phyloP scores from a whole-genome alignment of 1,140 invertebrate genomes.

The Sminthurinus signatus region DNA sequence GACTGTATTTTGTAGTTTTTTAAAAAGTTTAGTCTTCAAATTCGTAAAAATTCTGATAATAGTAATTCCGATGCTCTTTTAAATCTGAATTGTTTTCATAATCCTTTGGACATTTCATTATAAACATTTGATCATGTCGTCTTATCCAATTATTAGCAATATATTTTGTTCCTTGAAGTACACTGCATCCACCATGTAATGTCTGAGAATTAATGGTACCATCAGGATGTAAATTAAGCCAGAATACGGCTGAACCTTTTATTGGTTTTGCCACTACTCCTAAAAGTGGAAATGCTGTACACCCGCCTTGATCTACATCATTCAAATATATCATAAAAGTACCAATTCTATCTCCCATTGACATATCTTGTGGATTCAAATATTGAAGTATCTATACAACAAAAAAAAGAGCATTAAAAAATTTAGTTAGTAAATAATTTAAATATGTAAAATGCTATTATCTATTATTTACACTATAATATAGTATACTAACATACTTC shows the following conservation, averaged over 20 bases:
- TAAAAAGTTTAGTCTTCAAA: not conserved
- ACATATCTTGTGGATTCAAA: constrained; percentile 13
- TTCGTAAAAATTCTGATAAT: not conserved
- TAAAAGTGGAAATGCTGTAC: constrained; percentile 23
- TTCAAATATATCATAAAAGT: no score
- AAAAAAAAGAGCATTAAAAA: not conserved
- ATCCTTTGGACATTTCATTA: constrained; percentile 17
- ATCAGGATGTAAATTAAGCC: constrained; percentile 26
- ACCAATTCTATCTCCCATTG: no score
- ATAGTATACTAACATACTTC: constrained; percentile 22
- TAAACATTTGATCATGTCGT: constrained; percentile 24
- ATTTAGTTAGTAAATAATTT: not conserved
- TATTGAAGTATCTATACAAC: not conserved
- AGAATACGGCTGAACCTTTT: constrained; percentile 23
- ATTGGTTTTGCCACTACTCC: constrained; percentile 11
- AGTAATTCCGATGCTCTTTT: not conserved
- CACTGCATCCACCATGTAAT: constrained; percentile 25
- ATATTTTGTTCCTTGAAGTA: not conserved
- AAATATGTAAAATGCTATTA: not conserved
- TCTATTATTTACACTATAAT: no score
- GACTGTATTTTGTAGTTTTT: not conserved
- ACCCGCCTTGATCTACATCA: constrained; percentile 23
- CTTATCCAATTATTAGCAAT: constrained; percentile 29
- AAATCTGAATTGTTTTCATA: not conserved
- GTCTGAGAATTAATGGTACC: constrained; percentile 15